A percentile compares a stretch with the other conserved stretches of the same genome.
Evolutionary conservation across 2,113 vertebrate genomes (phyloP).

Genomic region (Phyllostomus discolor): DNA sequence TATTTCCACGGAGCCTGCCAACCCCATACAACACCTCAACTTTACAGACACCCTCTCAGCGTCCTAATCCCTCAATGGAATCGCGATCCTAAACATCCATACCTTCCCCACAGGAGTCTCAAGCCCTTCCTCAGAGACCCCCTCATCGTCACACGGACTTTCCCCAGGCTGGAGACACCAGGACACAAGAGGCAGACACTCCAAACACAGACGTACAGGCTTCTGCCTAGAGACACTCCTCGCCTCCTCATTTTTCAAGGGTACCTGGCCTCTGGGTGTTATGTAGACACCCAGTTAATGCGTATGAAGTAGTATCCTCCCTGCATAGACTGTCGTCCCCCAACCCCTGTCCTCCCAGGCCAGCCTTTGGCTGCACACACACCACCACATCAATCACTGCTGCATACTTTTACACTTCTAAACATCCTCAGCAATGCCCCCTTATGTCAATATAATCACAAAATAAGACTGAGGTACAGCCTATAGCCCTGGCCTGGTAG

Average conservation of each 20-base stretch:
- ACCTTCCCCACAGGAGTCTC: neutral
- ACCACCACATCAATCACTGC: neutral
- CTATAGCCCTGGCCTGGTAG: neutral
- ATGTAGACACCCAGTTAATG: neutral
- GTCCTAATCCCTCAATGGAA: neutral
- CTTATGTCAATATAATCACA: too few relatives aligned
- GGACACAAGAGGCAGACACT: neutral
- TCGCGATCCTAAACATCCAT: neutral
- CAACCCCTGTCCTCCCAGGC: neutral
- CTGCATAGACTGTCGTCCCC: neutral
- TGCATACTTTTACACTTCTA: neutral
- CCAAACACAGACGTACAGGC: neutral
- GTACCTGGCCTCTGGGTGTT: neutral
- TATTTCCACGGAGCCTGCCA: neutral
- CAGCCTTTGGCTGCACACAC: neutral
- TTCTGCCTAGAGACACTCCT: neutral
- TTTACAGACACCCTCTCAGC: neutral
- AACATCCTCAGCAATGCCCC: neutral
- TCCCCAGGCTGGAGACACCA: neutral
- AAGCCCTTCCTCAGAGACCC: neutral
- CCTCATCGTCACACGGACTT: neutral
- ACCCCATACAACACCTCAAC: neutral
- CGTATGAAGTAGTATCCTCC: neutral
- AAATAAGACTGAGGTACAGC: neutral
- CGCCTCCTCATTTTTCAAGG: neutral